These are phyloP conservation scores for Cebus imitator DNA, from an alignment of 2,113 vertebrate species.

Conservation along the genomic window DNA sequence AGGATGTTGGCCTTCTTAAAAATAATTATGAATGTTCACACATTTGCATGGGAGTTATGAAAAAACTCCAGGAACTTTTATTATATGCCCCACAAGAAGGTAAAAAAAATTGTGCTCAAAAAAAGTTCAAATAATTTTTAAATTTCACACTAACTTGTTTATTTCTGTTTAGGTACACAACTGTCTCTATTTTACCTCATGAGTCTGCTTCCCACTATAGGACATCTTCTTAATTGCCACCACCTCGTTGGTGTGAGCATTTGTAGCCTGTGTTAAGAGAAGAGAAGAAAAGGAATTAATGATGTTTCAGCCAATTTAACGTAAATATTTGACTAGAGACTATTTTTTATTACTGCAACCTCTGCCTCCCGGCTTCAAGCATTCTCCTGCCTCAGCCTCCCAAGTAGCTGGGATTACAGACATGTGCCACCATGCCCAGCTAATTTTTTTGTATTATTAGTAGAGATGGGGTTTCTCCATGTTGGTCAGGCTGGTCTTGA, in stretches of 20 bases:
- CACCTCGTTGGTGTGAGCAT: constrained; percentile 97
- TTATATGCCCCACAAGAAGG: not conserved
- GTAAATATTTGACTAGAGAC: not conserved
- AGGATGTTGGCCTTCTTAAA: not conserved
- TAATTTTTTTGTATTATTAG: too few relatives aligned
- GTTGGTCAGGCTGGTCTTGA: too few relatives aligned
- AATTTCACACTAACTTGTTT: not conserved
- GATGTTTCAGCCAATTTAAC: not conserved
- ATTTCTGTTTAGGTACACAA: not conserved
- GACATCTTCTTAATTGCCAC: constrained; percentile 99
- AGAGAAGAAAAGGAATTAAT: not conserved
- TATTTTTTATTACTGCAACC: not conserved
- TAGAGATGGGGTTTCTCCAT: too few relatives aligned
- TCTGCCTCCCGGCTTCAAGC: too few relatives aligned
- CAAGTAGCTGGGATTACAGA: too few relatives aligned
- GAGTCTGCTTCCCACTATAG: constrained; percentile 97
- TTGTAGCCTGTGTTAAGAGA: constrained; percentile 89
- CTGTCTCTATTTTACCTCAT: constrained; percentile 89
- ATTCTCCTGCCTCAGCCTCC: too few relatives aligned
- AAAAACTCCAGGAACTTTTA: not conserved
- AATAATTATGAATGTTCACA: not conserved
- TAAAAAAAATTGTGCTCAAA: not conserved
- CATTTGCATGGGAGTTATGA: not conserved
- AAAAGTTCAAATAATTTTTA: constrained; percentile 11
- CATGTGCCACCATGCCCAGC: too few relatives aligned